Evolutionary conservation across 2,888 invertebrate genomes (phyloP).

Genomic region (Andrena dorsata): DNA sequence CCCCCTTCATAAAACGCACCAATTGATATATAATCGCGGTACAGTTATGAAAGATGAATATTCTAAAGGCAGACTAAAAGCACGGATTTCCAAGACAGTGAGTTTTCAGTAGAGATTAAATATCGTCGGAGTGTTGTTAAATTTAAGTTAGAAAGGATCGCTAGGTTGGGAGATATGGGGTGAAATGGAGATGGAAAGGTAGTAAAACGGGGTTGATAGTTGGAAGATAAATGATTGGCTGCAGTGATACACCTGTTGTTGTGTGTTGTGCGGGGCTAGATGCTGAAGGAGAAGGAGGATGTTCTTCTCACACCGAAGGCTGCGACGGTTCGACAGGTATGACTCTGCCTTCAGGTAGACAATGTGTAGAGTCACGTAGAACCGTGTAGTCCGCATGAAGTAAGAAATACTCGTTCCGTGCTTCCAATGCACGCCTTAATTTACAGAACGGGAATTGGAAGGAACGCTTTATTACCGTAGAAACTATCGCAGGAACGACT

Average conservation of each 20-base stretch:
- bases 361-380: slow-evolving; percentile 77
- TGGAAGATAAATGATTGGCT: slow-evolving; percentile 59
- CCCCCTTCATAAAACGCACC: too few relatives aligned
- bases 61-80: background rate
- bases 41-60: too few relatives aligned
- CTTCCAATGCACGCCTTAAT: slow-evolving; percentile 69
- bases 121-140: background rate
- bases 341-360: slow-evolving; percentile 84
- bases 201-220: slow-evolving; percentile 42
- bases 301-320: slow-evolving; percentile 96
- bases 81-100: background rate
- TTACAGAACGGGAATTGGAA: slow-evolving; percentile 21
- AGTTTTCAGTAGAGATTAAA: background rate
- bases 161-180: background rate
- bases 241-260: slow-evolving; percentile 79
- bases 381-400: slow-evolving; percentile 79
- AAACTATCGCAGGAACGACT: slow-evolving; percentile 10
- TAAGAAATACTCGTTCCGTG: slow-evolving; percentile 71
- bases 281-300: slow-evolving; percentile 92
- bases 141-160: background rate
- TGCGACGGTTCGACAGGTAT: slow-evolving; percentile 96
- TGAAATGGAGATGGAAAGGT: background rate
- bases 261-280: slow-evolving; percentile 88
- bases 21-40: too few relatives aligned
- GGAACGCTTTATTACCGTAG: slow-evolving; percentile 20